Evolutionary conservation across 2,888 invertebrate species (phyloP), one percentile per base, ranked within the genome.

Genomic region (Drosophila siamana): DNA sequence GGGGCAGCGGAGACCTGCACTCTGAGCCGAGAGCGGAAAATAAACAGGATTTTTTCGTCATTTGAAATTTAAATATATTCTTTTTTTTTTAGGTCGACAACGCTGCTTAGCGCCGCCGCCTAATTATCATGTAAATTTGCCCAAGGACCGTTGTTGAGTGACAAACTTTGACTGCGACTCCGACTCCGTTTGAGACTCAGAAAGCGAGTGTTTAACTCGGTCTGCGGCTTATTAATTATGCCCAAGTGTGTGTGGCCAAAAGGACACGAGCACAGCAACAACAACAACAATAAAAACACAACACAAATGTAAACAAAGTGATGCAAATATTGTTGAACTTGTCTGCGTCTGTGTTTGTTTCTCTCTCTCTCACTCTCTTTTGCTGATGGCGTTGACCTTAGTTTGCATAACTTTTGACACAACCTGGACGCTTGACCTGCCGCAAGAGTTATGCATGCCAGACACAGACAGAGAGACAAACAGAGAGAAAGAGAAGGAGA

Each of bases 81-180:
- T 69, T 72, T 81, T 51, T 71, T n/a, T n/a, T n/a, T n/a, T n/a
- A n/a, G n/a, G n/a, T n/a, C n/a, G n/a, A n/a, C n/a, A n/a, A n/a
- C n/a, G n/a, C 44, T 44, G 33, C n/a, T 67, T 56, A 70, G 70
- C 87, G 85, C 69, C 71, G 69, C 60, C 67, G 64, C 79, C 79
- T 88, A 86, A 86, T 86, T 86, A 86, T 86, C 79, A 86, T 86
- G 85, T 86, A 86, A 86, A 86, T 86, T 88, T 64, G 77, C 68
- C 71, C 73, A 86, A 79, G 79, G 75, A 77, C 55, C 70, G 55
- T 69, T 65, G 36, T 48, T 50, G 66, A 63, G 68, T 72, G 84
- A 80, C 70, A 74, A 60, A 69, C 51, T 69, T 74, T 60, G 69
- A 44, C 69, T 36, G 44, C 33, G 55, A 51, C 56, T 38, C 48